Evolutionary conservation across 2,888 invertebrate species (phyloP), one percentile per base, ranked within the genome.

Genomic region (Stratiomys singularior): DNA sequence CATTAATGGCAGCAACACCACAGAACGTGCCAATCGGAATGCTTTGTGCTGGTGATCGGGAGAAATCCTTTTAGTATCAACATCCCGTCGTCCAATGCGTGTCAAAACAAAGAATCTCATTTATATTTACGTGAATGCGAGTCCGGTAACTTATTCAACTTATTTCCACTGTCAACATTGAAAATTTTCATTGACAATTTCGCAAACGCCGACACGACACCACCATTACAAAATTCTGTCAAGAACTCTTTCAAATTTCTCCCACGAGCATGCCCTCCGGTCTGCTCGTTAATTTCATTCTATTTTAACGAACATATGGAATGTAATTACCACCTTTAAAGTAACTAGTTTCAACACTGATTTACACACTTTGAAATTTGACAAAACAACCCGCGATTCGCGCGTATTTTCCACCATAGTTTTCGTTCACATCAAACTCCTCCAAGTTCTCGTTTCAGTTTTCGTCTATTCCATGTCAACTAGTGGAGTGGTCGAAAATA

Each of bases 181-280:
- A 44, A 46, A 77, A 44, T 77, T 77, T 77, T 77, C 69, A 77
- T 77, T 71, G 77, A 77, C 37, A 69, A 77, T 63, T 77, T 77
- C 11, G 3, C 25, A 77, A 77, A 77, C 60, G 77, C 77, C 77
- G 77, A 52, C 52, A 52, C 47, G 66, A 47, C 66, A 76, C 76
- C 64, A 30, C 74, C 74, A 69, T 69, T 69, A 69, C 69, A 69
- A 23, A 30, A 64, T 64, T 64, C 28, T 64, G 30, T 30, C 64
- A 64, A n/a, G 64, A 28, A 64, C 28, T 30, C 13, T 15, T 30
- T 64, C 30, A 30, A 27, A 30, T n/a, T 11, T 21, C 4, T 7
- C 21, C 11, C 3, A 60, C 21, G 11, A 21, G 13, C 60, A 60
- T 23, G 21, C 25, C 11, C 7, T 60, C 4, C 60, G 30, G n/a